Conservation (phyloP, 2,888 invertebrate genomes). For the Sinohyriopsis cumingii region DNA sequence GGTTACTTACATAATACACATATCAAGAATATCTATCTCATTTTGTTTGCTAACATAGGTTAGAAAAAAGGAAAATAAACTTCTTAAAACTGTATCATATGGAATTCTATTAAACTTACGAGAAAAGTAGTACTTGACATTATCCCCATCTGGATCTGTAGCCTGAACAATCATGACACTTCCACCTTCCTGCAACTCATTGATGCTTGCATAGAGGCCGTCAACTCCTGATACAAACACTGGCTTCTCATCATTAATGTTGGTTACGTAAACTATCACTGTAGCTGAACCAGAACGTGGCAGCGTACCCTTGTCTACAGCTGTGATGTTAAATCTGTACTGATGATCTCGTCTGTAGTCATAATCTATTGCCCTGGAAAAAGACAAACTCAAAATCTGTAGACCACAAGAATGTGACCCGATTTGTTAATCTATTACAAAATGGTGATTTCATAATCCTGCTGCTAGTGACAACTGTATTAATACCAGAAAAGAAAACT, state of each 20-base stretch:
- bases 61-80: no score
- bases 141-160: conserved; percentile 97
- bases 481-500: no score
- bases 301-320: conserved; percentile 95
- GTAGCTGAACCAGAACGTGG: conserved; percentile 93
- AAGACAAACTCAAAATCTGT: not conserved
- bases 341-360: conserved; percentile 74
- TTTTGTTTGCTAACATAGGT: no score
- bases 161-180: conserved; percentile 98
- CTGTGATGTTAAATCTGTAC: conserved; percentile 90
- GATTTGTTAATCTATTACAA: not conserved
- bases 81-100: not conserved
- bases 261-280: conserved; percentile 96
- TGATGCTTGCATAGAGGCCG: conserved; percentile 46
- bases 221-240: conserved; percentile 49
- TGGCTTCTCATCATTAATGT: conserved; percentile 97
- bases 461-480: no score
- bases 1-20: no score
- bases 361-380: conserved; percentile 64
- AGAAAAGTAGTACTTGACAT: conserved; percentile 86
- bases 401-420: not conserved
- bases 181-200: conserved; percentile 74
- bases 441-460: no score
- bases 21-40: no score
- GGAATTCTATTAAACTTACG: conserved; percentile 34